Evolutionary conservation across 2,888 invertebrate genomes (phyloP), one percentile per base, ranked within the genome.

Genomic region (Ormyrus nitidulus): DNA sequence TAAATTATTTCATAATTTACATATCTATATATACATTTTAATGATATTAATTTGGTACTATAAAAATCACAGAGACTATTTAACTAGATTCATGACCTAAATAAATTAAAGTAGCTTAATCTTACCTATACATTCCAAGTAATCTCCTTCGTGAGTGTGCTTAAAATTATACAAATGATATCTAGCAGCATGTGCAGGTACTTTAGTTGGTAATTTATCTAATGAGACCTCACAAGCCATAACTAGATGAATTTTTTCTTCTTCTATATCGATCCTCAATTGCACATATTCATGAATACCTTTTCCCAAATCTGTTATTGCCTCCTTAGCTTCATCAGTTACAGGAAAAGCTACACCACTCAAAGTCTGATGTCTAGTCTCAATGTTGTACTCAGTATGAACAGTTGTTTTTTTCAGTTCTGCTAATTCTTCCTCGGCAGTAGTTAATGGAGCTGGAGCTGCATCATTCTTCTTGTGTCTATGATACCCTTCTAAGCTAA

Each of bases 61-160:
- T 49, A 58, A 69, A 54, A 19, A 19, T 46, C 34, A 34, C 34
- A 34, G 34, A 11, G 6, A 48, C 8, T 5, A 34, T 34, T 34
- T 34, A 34, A 34, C 34, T 34, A 34, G 34, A 4, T 34, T 34
- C 34, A 34, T 34, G 34, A 34, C 4, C 34, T 34, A 34, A 34
- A 34, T 34, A 34, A 34, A 34, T 34, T 34, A 34, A 34, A 34
- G 34, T 34, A 34, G 34, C 34, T 19, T 34, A 81, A 53, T 81
- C 91, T 89, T 91, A 97, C 97, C 95, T 90, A 94, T 94, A 87
- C 95, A 96, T 88, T 98, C 96, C 89, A 95, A 92, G 85, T 95
- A 96, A 89, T 98, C 97, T 48, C 98, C 98, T 91, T 99, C 98
- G 87, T 98, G 96, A 0, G 96, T 95, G 90, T 99, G 99, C 86